Evolutionary conservation across 2,888 invertebrate genomes (phyloP), one percentile per base, ranked within the genome.

Genomic region (Sisyra nigra): DNA sequence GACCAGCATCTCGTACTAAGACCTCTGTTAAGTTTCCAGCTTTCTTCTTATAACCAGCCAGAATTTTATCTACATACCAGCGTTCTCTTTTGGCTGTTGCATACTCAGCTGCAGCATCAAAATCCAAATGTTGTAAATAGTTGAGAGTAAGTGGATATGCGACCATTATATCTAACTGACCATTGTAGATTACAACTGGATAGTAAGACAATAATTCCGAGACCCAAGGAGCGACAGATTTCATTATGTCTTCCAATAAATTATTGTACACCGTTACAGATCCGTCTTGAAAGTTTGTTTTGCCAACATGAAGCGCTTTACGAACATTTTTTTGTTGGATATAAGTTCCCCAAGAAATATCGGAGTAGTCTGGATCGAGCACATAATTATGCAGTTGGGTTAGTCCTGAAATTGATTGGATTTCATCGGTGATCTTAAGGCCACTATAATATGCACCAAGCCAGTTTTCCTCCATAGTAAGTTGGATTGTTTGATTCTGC

Each of bases 141-240:
- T 81, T 82, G 14, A 81, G 71, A 0, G 91, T 91, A 40, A 87
- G 57, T 0, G 89, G 87, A 61, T 88, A 87, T 0, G 89, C 87
- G 0, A 91, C 85, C 48, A 92, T 88, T 10, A 93, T 81, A 58
- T 94, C 93, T 48, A 93, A 58, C 56, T 93, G 92, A 0, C 93
- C 93, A 56, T 80, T 91, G 59, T 92, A 93, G 46, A 91, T 71
- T 36, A 92, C 69, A 11, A 88, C 74, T 57, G 71, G 67, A 53
- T 81, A 83, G 51, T 75, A 61, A 31, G 75, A 66, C 1, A 85
- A 56, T 0, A 88, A 61, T 51, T 79, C 77, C 0, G 74, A 67
- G 44, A 87, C 65, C 72, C 78, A 77, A 0, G 73, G 72, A 5
- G 83, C 80, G 6, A 87, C 78, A 0, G 82, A 80, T 54, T 84